phyloP scores from a whole-genome alignment of 64 coral and sea anemone species.

The Pocillopora damicornis region DNA sequence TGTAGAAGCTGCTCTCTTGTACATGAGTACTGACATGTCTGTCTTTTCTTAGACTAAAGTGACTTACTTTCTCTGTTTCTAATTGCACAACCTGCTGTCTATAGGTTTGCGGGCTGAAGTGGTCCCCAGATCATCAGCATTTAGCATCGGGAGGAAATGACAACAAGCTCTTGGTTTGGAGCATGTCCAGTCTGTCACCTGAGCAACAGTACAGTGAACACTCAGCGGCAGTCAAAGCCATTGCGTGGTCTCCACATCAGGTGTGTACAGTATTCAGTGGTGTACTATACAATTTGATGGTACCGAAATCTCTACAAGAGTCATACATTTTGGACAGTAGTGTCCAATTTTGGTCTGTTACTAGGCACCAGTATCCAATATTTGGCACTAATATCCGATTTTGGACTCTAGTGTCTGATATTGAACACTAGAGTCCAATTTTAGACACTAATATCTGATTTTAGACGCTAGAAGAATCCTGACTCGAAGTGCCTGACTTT shows the following conservation, averaged over 20 bases:
- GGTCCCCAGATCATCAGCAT: conserved; percentile 98
- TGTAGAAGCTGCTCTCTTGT: no score
- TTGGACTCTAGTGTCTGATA: no score
- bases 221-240: conserved; percentile 97
- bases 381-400: no score
- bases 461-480: no score
- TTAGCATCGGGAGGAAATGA: conserved; percentile 97
- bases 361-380: neutral
- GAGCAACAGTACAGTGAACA: conserved; percentile 97
- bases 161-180: conserved; percentile 96
- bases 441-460: no score
- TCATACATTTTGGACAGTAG: neutral
- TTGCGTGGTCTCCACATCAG: conserved; percentile 99
- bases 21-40: no score
- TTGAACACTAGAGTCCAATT: no score
- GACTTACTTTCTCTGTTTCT: no score
- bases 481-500: neutral
- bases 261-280: conserved; percentile 1
- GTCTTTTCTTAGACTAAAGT: no score
- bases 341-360: neutral
- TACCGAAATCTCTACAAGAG: no score
- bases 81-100: neutral
- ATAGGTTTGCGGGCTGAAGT: conserved; percentile 95
- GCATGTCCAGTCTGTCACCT: conserved; percentile 65
- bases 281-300: no score